Percentiles rank a stretch among this genome's conserved stretches.
These are phyloP conservation scores for Mus pahari DNA, from an alignment of 2,113 vertebrate species.

Conservation along the genomic window DNA sequence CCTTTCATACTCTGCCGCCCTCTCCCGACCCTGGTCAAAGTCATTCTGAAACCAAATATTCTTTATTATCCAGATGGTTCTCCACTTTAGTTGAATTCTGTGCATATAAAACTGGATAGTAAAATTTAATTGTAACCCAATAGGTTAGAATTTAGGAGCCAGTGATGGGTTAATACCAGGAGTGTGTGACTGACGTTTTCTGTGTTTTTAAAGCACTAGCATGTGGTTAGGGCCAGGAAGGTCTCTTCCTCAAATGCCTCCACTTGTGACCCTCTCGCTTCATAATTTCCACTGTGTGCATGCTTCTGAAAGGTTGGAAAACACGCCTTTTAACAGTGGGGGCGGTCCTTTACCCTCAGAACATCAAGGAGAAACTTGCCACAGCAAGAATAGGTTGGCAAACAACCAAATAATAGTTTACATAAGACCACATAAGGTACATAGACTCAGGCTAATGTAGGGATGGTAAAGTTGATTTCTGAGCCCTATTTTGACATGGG, in stretches of 20 bases:
- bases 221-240: neutral
- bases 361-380: constrained; percentile 32
- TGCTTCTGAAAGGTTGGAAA: neutral
- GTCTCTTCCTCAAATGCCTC: fast-evolving
- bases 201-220: neutral
- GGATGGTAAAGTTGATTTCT: constrained; percentile 70
- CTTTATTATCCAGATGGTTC: constrained; percentile 67
- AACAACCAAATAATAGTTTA: constrained; percentile 48
- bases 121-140: constrained; percentile 76
- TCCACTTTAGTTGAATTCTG: constrained; percentile 54
- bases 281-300: neutral
- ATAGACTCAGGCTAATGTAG: constrained; percentile 46
- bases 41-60: constrained; percentile 42
- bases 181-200: neutral
- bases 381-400: constrained; percentile 22
- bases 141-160: constrained; percentile 63
- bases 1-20: neutral
- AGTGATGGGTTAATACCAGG: neutral
- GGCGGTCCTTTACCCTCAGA: neutral
- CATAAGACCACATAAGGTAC: constrained; percentile 34
- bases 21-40: neutral
- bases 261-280: neutral
- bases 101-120: constrained; percentile 63
- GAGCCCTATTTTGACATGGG: neutral
- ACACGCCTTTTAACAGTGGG: neutral